Base-by-base conservation (phyloP, 2,888 invertebrate species). In the Erpobdella octoculata region DNA sequence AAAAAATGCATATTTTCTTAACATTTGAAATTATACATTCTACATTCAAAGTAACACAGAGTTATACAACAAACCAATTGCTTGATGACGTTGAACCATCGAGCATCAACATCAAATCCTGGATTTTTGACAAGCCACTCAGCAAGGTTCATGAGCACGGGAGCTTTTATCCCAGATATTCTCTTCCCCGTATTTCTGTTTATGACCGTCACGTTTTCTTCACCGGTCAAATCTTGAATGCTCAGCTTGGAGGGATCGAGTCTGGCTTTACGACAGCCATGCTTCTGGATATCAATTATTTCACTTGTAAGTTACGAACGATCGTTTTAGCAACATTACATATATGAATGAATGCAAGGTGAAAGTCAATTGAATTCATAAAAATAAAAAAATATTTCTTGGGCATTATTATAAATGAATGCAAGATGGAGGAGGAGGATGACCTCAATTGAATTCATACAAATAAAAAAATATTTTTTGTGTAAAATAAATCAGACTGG, bases 41-140 rank as follows among this genome's bases (percentile, higher is more conserved):
- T 18, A 41, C 9, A 41, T 18, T 41, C 9, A 12, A 12, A 12
- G 41, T 18, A 41, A 12, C 18, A 9, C 41, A 41, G 18, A 41
- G 41, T 41, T 18, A 41, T 41, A 9, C 2, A 2, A 35, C 71
- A 21, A 33, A 81, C 81, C 62, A 89, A 86, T 78, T 89, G 88
- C 79, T 88, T 88, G 18, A 94, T 92, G 76, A 93, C 87, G 79
- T 94, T 93, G 15, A 79, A 76, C 94, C 95, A 96, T 82, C 94
- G 94, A 0, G 95, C 91, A 85, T 97, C 97, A 69, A 97, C 93
- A 81, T 97, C 96, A 83, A 91, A 96, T 87, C 91, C 90, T 2
- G 94, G 93, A 85, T 97, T 96, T 82, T 95, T 93, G 76, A 92
- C 89, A 77, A 97, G 87, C 69, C 95, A 98, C 80, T 92, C 91